Conservation (phyloP, 2,888 invertebrate species). For the Rhogogaster chlorosoma region DNA sequence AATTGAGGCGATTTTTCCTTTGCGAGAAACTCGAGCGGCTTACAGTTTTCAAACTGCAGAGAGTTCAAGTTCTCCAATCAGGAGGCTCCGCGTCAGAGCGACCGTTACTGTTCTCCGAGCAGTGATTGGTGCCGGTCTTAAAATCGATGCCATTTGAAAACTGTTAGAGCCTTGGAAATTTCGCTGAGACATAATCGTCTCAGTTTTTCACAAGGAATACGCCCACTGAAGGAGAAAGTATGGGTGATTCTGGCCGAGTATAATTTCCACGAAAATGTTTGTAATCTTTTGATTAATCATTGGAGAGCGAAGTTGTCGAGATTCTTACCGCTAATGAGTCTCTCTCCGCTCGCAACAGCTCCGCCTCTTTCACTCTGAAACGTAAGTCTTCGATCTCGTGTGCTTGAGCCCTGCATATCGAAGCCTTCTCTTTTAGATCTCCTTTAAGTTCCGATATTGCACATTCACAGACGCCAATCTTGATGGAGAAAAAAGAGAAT, state of each 20-base stretch:
- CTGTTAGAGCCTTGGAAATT: background rate
- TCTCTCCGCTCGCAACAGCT: constrained; percentile 61
- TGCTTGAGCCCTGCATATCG: constrained; percentile 58
- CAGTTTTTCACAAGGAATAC: constrained; percentile 16
- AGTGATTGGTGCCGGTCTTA: background rate
- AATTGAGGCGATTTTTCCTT: background rate
- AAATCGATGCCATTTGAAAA: background rate
- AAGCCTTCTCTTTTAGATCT: constrained; percentile 61
- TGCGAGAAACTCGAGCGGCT: background rate
- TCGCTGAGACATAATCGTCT: background rate
- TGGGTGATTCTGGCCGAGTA: background rate
- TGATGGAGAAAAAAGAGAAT: background rate
- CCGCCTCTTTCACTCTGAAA: constrained; percentile 57
- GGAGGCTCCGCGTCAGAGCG: background rate
- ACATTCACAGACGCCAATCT: constrained; percentile 61
- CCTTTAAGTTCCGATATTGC: constrained; percentile 62
- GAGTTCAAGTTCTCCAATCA: constrained; percentile 1
- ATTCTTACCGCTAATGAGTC: constrained; percentile 62
- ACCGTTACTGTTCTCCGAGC: constrained; percentile 7
- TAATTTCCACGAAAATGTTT: background rate
- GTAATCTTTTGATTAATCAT: background rate
- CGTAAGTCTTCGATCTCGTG: constrained; percentile 64
- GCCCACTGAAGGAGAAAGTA: background rate
- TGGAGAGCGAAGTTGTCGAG: background rate
- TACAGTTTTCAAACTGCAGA: background rate